Evolutionary conservation across 2,797 vertebrate genomes (phyloP).

Genomic region (Pseudochaenichthys georgianus): DNA sequence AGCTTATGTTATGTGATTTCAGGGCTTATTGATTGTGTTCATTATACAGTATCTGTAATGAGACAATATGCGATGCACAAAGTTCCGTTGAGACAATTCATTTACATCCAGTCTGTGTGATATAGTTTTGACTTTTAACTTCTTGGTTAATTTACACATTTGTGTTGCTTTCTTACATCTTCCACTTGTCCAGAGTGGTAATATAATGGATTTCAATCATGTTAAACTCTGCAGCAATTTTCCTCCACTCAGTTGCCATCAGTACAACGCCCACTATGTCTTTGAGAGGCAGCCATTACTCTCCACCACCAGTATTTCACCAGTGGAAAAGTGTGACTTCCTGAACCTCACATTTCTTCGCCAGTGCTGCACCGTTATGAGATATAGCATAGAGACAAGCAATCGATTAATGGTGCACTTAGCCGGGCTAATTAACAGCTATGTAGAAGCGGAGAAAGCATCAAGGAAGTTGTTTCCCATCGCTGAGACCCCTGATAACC

Average conservation of each 20-base stretch:
- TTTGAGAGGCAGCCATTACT: constrained; percentile 36
- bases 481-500: constrained; percentile 67
- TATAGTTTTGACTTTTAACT: constrained; percentile 1
- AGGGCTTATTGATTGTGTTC: constrained; percentile 6
- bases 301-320: constrained; percentile 54
- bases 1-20: neutral
- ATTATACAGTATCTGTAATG: constrained; percentile 1
- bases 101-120: neutral
- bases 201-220: constrained; percentile 20
- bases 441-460: constrained; percentile 74
- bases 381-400: constrained; percentile 80
- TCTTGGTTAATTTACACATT: constrained; percentile 1
- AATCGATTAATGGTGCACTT: constrained; percentile 88
- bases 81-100: neutral
- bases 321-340: constrained; percentile 64
- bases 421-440: constrained; percentile 85
- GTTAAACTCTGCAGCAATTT: constrained; percentile 20
- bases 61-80: constrained; percentile 1
- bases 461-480: constrained; percentile 68
- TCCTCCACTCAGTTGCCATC: constrained; percentile 17
- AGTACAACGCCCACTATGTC: constrained; percentile 33
- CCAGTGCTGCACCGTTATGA: constrained; percentile 77
- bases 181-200: constrained; percentile 19
- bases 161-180: neutral
- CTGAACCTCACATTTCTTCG: constrained; percentile 77